phyloP scores from a whole-genome alignment of 35 echinoderm and acorn worm species.

The Nesometra sesokonis region DNA sequence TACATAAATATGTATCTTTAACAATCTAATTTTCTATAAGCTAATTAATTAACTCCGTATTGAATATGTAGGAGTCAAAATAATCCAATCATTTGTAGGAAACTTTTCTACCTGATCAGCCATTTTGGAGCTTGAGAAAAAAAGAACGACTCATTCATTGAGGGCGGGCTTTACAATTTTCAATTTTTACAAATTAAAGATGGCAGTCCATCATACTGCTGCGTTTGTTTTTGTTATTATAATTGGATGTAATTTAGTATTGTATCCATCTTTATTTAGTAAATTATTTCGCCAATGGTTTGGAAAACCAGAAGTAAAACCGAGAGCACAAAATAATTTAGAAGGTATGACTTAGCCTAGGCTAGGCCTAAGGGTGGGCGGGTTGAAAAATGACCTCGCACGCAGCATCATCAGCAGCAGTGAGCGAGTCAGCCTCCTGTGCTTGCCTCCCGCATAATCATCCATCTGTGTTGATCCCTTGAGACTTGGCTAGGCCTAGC shows the following conservation, averaged over 20 bases:
- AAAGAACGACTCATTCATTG: not conserved
- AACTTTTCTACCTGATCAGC: not conserved
- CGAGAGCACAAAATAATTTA: not conserved
- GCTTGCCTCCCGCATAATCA: too few species aligned
- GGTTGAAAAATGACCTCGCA: too few species aligned
- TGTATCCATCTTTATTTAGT: constrained; percentile 14
- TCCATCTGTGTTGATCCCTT: too few species aligned
- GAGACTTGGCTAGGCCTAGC: too few species aligned
- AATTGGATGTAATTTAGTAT: constrained; percentile 3
- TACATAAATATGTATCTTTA: not conserved
- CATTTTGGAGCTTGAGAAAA: not conserved
- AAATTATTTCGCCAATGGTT: constrained; percentile 15
- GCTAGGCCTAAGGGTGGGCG: not conserved
- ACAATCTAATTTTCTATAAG: not conserved
- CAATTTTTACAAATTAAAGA: not conserved
- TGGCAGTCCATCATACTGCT: constrained; percentile 7
- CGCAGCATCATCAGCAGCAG: too few species aligned
- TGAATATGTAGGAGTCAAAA: not conserved
- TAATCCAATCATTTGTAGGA: not conserved
- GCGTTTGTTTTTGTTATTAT: constrained; percentile 6
- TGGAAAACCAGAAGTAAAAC: not conserved
- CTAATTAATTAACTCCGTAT: not conserved
- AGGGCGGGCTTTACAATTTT: too few species aligned
- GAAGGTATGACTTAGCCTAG: not conserved
- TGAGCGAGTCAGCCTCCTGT: too few species aligned